Percentiles rank a stretch among this genome's conserved stretches.
phyloP scores from a whole-genome alignment of 30 jellyfish, hydroid and myxozoan genomes.

The Nemopilema nomurai region DNA sequence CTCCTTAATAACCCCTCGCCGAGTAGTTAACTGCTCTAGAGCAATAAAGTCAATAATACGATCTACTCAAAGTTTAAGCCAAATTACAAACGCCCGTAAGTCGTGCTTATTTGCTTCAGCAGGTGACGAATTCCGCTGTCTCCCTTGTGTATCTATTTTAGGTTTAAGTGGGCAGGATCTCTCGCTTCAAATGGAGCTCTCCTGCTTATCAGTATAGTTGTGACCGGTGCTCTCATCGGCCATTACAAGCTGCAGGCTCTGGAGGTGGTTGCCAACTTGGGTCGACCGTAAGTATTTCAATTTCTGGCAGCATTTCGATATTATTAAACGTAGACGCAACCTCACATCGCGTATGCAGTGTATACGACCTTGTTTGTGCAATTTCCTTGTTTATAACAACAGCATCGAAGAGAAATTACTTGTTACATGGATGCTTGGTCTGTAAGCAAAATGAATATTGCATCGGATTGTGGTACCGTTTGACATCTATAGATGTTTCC shows the following conservation, averaged over 20 bases:
- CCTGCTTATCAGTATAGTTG: conserved; percentile 36
- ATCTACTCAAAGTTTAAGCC: too few relatives aligned
- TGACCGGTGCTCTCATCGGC: conserved; percentile 42
- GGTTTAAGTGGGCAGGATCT: conserved; percentile 60
- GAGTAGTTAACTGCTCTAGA: too few relatives aligned
- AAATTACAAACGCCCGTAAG: too few relatives aligned
- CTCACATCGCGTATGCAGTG: background rate
- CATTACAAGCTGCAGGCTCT: conserved; percentile 50
- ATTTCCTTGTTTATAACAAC: too few relatives aligned
- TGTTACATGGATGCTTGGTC: background rate
- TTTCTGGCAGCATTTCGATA: background rate
- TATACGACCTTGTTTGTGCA: background rate
- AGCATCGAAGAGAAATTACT: too few relatives aligned
- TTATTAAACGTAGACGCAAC: background rate
- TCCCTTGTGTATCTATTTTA: background rate
- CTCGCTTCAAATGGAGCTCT: conserved; percentile 31
- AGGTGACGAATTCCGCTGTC: too few relatives aligned
- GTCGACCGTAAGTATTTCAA: conserved; percentile 41
- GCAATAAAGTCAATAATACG: too few relatives aligned
- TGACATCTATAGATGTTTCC: too few relatives aligned
- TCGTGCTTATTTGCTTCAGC: too few relatives aligned
- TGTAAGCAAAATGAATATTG: background rate
- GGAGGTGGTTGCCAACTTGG: conserved; percentile 38
- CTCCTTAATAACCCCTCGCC: too few relatives aligned
- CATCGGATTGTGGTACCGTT: too few relatives aligned